Base-by-base conservation (phyloP, 2,888 invertebrate genomes). In the Periphyllus acericola region DNA sequence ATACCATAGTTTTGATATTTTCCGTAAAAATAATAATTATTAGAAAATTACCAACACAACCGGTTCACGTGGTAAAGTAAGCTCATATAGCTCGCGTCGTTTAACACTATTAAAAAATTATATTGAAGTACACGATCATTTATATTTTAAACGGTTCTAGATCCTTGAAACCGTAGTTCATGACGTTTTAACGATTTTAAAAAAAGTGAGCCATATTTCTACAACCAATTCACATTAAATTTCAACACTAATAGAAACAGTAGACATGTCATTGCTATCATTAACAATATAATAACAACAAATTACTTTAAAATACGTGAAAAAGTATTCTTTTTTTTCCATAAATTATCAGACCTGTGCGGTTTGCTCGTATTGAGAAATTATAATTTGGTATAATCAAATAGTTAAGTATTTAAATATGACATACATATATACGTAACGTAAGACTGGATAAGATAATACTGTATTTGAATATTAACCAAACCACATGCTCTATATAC, bases 91-190 rank as follows among this genome's bases (percentile, higher is more conserved):
- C 36, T 29, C 21, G 19, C 21, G 19, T 17, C 74, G 21, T 36
- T 36, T 36, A 74, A 36, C 8, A 36, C 21, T 74, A 71, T 74
- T 74, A 74, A 5, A 74, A 74, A 74, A 34, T 74, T 9, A 25
- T 74, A 60, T 6, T 74, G 21, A 74, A 74, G 36, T 74, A 71
- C 32, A 68, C 46, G 19, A 71, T 46, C 11, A 71, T 25, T 46
- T 25, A 71, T 71, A 46, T 68, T 71, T 82, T 82, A 82, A 82
- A 82, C 46, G 46, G 46, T 71, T 46, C 21, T 81, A 25, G 25
- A 71, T 52, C 52, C 52, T 46, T 71, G 46, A 82, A 46, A 71
- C 25, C 25, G 32, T 29, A 71, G 32, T 71, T 29, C 71, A 14
- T 71, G 4, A 71, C 4, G 29, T 29, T 25, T 29, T 25, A 68